phyloP scores from a whole-genome alignment of 64 coral and sea anemone genomes.

The Catalaphyllia jardinei region DNA sequence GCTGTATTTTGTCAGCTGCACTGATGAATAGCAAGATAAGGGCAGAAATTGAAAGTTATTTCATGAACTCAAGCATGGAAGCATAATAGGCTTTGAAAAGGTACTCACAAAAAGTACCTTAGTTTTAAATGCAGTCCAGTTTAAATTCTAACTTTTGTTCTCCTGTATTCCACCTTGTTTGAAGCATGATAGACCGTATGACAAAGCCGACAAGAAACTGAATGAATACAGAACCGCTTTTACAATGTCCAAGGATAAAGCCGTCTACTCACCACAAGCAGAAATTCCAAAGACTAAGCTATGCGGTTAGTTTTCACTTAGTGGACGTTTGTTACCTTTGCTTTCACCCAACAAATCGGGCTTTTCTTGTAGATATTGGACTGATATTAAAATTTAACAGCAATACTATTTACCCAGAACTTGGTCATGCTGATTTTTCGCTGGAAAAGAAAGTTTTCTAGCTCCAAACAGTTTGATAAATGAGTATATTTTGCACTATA shows the following conservation, averaged over 20 bases:
- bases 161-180: not conserved
- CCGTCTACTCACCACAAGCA: too few relatives aligned
- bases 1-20: conserved; percentile 50
- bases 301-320: not conserved
- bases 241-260: not conserved
- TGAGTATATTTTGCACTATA: too few relatives aligned
- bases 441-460: too few relatives aligned
- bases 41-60: not conserved
- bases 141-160: not conserved
- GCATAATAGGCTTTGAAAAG: not conserved
- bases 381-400: not conserved
- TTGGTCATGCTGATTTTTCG: too few relatives aligned
- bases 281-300: not conserved
- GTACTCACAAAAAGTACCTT: not conserved
- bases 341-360: not conserved
- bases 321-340: not conserved
- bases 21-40: not conserved
- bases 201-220: not conserved
- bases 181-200: not conserved
- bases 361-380: not conserved
- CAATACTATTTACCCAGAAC: too few relatives aligned
- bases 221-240: not conserved
- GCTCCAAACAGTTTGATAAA: too few relatives aligned
- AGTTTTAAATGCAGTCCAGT: not conserved
- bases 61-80: not conserved